phyloP scores from a whole-genome alignment of 1,140 invertebrate species.

The Olivierus martensii region DNA sequence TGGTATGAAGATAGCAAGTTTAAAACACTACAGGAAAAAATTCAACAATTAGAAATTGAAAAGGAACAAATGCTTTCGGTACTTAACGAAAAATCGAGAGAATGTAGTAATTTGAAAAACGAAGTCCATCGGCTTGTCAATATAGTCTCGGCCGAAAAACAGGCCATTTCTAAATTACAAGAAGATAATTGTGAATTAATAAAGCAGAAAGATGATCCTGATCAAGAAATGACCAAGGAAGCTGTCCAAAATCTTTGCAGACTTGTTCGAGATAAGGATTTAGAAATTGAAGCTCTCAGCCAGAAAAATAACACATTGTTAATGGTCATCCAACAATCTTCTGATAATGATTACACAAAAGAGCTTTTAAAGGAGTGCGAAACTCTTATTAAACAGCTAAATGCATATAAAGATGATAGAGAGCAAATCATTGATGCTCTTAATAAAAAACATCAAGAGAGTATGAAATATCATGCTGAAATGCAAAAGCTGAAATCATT shows the following conservation, averaged over 20 bases:
- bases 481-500: constrained; percentile 52
- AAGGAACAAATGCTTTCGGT: constrained; percentile 33
- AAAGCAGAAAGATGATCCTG: constrained; percentile 17
- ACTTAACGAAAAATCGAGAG: constrained; percentile 33
- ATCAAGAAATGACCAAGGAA: constrained; percentile 30
- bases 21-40: constrained; percentile 8
- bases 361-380: constrained; percentile 30
- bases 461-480: constrained; percentile 62
- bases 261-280: constrained; percentile 34
- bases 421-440: constrained; percentile 57
- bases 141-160: constrained; percentile 29
- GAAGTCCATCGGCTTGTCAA: constrained; percentile 33
- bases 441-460: constrained; percentile 68
- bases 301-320: constrained; percentile 33
- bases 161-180: constrained; percentile 30
- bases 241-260: constrained; percentile 31
- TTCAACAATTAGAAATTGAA: constrained; percentile 23
- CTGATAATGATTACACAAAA: constrained; percentile 16
- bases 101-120: constrained; percentile 29
- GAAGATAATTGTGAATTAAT: constrained; percentile 27
- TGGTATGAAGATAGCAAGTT: constrained; percentile 13
- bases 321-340: constrained; percentile 26
- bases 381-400: constrained; percentile 27
- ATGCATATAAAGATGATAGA: constrained; percentile 40
- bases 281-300: constrained; percentile 34